Evolutionary conservation across 2,113 vertebrate genomes (phyloP), one percentile per base, ranked within the genome.

Genomic region (Ctenodactylus gundi): DNA sequence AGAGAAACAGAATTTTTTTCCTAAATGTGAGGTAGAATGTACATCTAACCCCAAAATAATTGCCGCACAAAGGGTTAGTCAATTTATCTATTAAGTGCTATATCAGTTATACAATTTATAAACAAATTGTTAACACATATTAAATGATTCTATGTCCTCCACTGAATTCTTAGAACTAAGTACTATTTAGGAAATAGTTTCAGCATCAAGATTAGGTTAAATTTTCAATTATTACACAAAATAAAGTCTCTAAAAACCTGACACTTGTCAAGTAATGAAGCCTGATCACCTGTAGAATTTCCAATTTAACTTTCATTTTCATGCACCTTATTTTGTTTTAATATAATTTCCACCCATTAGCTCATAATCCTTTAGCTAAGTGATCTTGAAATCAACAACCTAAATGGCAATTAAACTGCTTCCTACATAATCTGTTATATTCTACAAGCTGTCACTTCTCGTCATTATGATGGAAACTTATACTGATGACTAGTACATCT

Each of bases 261-360:
- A 88, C 2, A 64, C 7, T 31, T 88, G 17, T 13, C 25, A 44
- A 72, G 88, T 85, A 57, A 64, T 77, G 60, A 88, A 85, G 7
- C 15, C 76, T 89, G 65, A 34, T 34, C 82, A 39, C 41, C 25
- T 92, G 18, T 20, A 85, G 20, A 21, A 89, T 53, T 86, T 94
- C 36, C 46, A 51, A 93, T 39, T 95, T 67, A 89, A 93, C 62
- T 86, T 78, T 89, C 12, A 64, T 86, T 94, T 94, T 67, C 53
- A 58, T 11, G 39, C 36, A 46, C 27, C 12, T 94, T 84, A 78
- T 39, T 91, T 39, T 86, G 44, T 83, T 64, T 72, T 90, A 76
- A 91, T 41, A 85, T 70, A 7, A 90, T 62, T 82, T 85, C 20
- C 21, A 89, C 77, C 91, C 49, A 64, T 25, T 55, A 39, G 34